Evolutionary conservation across 2,113 vertebrate species (phyloP).

Genomic region (Trogon melanurus): DNA sequence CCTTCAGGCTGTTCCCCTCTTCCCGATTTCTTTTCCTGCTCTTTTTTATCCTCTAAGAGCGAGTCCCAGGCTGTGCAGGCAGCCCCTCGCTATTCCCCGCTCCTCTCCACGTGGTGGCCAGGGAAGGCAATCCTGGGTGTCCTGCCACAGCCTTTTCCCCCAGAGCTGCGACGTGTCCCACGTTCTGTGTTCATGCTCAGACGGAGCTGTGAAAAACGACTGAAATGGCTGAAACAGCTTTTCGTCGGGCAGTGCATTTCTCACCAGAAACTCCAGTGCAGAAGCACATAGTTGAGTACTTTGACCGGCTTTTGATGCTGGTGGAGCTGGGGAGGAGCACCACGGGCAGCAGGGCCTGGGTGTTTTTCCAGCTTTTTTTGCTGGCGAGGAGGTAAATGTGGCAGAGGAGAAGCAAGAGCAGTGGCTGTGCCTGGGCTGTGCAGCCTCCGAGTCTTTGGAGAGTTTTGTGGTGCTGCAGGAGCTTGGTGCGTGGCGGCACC

Average conservation of each 20-base stretch:
- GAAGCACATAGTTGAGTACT: rapidly evolving
- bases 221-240: too few species aligned
- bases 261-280: not conserved
- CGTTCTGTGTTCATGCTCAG: rapidly evolving
- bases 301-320: rapidly evolving
- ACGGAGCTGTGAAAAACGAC: not conserved
- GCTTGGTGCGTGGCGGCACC: too few species aligned
- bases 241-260: not conserved
- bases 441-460: not conserved
- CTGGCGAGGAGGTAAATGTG: not conserved
- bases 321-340: not conserved
- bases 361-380: not conserved
- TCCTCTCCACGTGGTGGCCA: not conserved
- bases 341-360: not conserved
- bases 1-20: not conserved
- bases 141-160: not conserved
- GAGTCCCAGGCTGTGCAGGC: rapidly evolving
- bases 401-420: not conserved
- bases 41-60: not conserved
- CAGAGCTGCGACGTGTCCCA: not conserved
- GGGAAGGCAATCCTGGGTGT: not conserved
- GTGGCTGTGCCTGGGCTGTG: not conserved
- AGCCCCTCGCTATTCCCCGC: not conserved
- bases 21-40: not conserved
- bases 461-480: not conserved